These are phyloP conservation scores for Cirrhinus molitorella DNA, from an alignment of 2,797 vertebrate species.

Conservation along the genomic window DNA sequence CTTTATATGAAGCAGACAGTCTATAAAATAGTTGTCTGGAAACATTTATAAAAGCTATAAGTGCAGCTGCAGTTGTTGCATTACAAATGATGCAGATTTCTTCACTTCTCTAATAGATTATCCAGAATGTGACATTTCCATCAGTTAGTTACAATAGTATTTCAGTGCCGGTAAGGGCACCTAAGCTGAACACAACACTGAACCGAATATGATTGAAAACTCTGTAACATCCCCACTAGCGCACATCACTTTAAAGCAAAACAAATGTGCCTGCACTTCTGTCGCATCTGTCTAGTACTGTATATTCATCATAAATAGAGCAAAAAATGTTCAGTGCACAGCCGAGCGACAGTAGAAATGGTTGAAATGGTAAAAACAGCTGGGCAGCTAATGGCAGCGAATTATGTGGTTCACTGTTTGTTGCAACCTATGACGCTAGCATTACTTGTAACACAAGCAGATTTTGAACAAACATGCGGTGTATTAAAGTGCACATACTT, in stretches of 20 bases:
- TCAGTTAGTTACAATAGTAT: constrained; percentile 6
- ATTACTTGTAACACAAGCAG: background rate
- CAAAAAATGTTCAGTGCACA: constrained; percentile 15
- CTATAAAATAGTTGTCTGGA: background rate
- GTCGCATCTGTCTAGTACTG: constrained; percentile 27
- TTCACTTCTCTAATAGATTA: background rate
- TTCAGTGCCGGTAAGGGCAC: background rate
- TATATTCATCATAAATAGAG: constrained; percentile 39
- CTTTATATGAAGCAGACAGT: background rate
- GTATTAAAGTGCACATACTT: background rate
- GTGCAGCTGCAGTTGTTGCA: background rate
- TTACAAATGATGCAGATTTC: constrained; percentile 25
- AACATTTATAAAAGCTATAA: background rate
- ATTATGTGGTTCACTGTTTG: constrained; percentile 20
- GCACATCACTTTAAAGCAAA: constrained; percentile 41
- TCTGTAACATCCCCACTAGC: constrained; percentile 30
- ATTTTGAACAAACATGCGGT: constrained; percentile 24
- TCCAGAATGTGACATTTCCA: constrained; percentile 10
- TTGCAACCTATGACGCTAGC: background rate
- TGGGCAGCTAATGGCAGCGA: constrained; percentile 35
- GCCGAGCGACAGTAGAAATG: constrained; percentile 19
- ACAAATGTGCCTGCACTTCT: constrained; percentile 19
- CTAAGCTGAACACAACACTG: constrained; percentile 13
- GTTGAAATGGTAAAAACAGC: constrained; percentile 27
- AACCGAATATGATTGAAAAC: constrained; percentile 37